A percentile compares a stretch with the other conserved stretches of the same genome.
These are phyloP conservation scores for Gastrophryne carolinensis DNA, from an alignment of 2,797 vertebrate species.

Conservation along the genomic window DNA sequence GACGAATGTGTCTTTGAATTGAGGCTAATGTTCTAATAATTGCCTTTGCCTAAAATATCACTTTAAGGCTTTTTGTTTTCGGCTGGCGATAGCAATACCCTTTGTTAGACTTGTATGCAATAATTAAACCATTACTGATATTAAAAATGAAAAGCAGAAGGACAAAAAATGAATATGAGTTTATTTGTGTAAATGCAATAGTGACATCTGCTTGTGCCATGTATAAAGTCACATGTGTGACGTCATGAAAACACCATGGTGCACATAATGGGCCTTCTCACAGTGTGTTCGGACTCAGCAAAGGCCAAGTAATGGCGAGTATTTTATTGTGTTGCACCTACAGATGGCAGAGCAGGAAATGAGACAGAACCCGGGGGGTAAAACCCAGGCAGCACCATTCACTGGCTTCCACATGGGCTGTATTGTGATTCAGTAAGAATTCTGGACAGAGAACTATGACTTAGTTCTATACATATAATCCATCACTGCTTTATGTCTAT, in stretches of 20 bases:
- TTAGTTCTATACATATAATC: background rate
- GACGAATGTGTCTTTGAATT: no score
- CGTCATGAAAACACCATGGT: slow-evolving; percentile 20
- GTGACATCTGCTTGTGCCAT: slow-evolving; percentile 32
- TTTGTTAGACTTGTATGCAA: no score
- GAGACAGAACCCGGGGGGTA: background rate
- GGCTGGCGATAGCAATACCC: no score
- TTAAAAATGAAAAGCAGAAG: background rate
- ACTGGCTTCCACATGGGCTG: background rate
- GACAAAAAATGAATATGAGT: slow-evolving; percentile 35
- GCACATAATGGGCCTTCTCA: slow-evolving; percentile 32
- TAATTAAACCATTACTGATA: no score
- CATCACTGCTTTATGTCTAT: background rate
- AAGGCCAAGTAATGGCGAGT: background rate
- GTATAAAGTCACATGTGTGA: slow-evolving; percentile 32
- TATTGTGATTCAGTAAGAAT: background rate
- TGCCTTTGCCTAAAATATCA: no score
- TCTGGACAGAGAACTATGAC: background rate
- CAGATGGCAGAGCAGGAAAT: slow-evolving; percentile 7
- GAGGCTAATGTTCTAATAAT: no score
- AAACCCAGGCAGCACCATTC: slow-evolving; percentile 30
- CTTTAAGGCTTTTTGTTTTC: no score
- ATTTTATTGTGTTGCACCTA: background rate
- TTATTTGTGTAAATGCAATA: slow-evolving; percentile 44
- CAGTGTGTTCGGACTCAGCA: slow-evolving; percentile 35